Base-by-base conservation (phyloP, 2,113 vertebrate species). In the Nymphicus hollandicus region DNA sequence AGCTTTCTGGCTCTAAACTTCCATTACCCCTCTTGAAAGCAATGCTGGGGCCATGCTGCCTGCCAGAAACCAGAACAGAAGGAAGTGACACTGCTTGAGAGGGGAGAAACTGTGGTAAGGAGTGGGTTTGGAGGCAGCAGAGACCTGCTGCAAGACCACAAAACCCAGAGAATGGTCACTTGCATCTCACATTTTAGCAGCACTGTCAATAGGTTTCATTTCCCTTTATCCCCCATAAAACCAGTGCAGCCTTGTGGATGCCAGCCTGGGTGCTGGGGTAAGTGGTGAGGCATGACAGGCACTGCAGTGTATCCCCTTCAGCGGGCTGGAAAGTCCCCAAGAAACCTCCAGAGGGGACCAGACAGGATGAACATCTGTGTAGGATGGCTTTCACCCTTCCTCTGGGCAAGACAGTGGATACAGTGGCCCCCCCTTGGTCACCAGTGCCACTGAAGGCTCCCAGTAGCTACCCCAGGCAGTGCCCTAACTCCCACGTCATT, bases 101-200 rank as follows among this genome's bases (percentile, higher is more conserved):
- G 11, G 43, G 35, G 46, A 96, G 68, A 85, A 91, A 82, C 52
- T 63, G 41, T 14, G 6, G 29, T 33, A 47, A 93, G 64, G 37
- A 84, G 65, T 81, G 78, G 37, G 66, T 91, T 89, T 87, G 87
- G 81, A 89, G 76, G 70, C 39, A 85, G n/a, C 37, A 89, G 66
- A 87, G 46, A 49, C n/a, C 41, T 92, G 41, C 43, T 2, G 10
- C 58, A 50, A 87, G 28, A 69, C 14, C n/a, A 33, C 35, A 53
- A 96, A 96, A 89, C 70, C 71, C 61, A 85, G 47, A 87, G 24
- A 74, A 60, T 16, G n/a, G 17, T 95, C 35, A 79, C 63, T 93
- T 89, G 65, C 47, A 89, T 79, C 61, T 87, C 44, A 12, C 20
- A 25, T 53, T 61, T 78, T 1, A 4, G 61, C 24, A 13, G 15